phyloP scores from a whole-genome alignment of 64 coral and sea anemone species.

The Exaiptasia diaphana region DNA sequence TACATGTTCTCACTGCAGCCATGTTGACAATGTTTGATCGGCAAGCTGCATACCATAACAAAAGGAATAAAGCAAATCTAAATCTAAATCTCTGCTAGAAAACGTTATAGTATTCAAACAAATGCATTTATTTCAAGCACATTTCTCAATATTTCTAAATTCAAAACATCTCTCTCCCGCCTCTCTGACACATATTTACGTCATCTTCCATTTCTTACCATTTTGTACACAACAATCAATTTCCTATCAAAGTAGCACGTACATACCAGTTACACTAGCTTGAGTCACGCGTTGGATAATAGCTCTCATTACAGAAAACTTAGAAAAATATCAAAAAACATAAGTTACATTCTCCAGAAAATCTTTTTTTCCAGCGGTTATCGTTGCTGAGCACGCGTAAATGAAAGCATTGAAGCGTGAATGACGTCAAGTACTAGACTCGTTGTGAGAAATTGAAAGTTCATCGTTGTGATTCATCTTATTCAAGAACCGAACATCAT shows the following conservation, averaged over 20 bases:
- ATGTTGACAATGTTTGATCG: no score
- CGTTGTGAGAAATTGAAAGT: neutral
- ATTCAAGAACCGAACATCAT: slow-evolving; percentile 43
- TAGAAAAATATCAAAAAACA: neutral
- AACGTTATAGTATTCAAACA: no score
- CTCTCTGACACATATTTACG: no score
- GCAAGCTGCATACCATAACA: no score
- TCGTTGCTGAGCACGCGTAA: neutral
- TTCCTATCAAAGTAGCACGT: neutral
- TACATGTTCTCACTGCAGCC: no score
- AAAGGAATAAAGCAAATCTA: no score
- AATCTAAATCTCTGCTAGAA: no score
- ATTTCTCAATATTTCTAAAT: no score
- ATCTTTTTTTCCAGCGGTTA: neutral
- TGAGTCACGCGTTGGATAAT: slow-evolving; percentile 84
- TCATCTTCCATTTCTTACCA: no score
- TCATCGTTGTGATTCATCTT: neutral
- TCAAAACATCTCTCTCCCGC: no score
- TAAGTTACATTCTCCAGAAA: neutral
- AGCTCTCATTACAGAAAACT: slow-evolving; percentile 58
- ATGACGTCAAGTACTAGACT: neutral
- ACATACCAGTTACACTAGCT: slow-evolving; percentile 93
- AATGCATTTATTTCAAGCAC: no score
- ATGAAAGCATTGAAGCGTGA: neutral
- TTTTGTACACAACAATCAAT: neutral